Evolutionary conservation across 2,113 vertebrate species (phyloP).

Genomic region (Etheostoma cragini): DNA sequence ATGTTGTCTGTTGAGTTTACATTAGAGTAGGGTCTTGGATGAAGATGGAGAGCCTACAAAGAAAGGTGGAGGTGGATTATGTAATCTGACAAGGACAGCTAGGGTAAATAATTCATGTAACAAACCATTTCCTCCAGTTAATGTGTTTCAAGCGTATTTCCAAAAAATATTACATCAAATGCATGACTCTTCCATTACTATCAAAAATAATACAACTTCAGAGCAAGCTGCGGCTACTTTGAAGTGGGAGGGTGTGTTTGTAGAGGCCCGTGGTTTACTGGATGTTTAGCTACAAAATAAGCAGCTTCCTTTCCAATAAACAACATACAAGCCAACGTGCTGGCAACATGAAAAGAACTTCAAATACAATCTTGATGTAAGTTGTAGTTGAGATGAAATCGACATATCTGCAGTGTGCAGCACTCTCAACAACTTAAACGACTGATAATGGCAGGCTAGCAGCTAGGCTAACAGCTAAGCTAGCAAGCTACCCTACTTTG

Average conservation of each 20-base stretch:
- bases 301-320: conserved; percentile 17
- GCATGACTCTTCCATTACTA: background rate
- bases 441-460: conserved; percentile 53
- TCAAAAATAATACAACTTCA: conserved; percentile 45
- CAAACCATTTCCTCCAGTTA: conserved; percentile 9
- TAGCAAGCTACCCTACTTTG: conserved; percentile 76
- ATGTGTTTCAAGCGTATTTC: background rate
- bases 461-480: conserved; percentile 70
- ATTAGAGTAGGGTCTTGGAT: conserved; percentile 55
- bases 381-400: background rate
- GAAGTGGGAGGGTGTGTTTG: conserved; percentile 78
- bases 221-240: conserved; percentile 58
- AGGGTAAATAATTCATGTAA: conserved; percentile 20
- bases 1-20: conserved; percentile 52
- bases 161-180: conserved; percentile 14
- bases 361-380: background rate
- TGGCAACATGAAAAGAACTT: background rate
- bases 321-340: conserved; percentile 8
- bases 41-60: conserved; percentile 61
- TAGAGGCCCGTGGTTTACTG: conserved; percentile 65
- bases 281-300: conserved; percentile 38
- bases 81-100: conserved; percentile 63
- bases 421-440: conserved; percentile 2
- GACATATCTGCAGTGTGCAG: background rate
- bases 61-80: conserved; percentile 74